Evolutionary conservation across 1,140 invertebrate genomes (phyloP).

Genomic region (Scylla paramamosain): DNA sequence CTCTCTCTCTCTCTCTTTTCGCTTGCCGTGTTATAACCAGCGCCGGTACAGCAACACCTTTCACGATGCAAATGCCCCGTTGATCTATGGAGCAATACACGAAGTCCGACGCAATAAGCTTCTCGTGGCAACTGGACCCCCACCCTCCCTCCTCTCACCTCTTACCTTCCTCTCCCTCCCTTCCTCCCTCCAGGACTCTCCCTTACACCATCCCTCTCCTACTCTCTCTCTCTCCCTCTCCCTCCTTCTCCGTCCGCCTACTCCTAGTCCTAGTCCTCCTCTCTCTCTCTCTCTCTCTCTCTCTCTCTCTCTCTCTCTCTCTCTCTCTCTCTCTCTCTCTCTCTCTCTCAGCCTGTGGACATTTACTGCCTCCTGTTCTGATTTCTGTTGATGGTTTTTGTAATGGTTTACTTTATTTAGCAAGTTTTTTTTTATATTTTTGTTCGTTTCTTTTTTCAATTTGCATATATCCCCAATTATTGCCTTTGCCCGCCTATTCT

Average conservation of each 20-base stretch:
- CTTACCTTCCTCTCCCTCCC: not conserved
- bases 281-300: not conserved
- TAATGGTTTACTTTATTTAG: not conserved
- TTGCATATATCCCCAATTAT: not conserved
- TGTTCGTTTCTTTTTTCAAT: not conserved
- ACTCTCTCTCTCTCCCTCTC: too few species aligned
- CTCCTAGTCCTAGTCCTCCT: not conserved
- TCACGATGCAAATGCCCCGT: constrained; percentile 48
- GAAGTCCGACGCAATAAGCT: constrained; percentile 49
- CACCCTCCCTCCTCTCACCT: not conserved
- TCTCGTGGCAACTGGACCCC: not conserved
- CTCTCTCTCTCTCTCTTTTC: constrained; percentile 40
- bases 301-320: not conserved
- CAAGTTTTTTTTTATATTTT: not conserved
- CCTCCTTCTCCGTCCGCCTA: too few species aligned
- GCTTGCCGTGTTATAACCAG: constrained; percentile 32
- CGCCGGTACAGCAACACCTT: constrained; percentile 24
- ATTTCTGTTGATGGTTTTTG: not conserved
- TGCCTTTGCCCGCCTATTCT: not conserved
- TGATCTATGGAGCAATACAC: constrained; percentile 63
- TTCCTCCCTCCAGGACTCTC: not conserved
- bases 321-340: not conserved
- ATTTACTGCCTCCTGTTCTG: not conserved
- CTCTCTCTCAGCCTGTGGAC: not conserved
- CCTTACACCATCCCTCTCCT: not conserved